A percentile compares a stretch with the other conserved stretches of the same genome.
phyloP scores from a whole-genome alignment of 1,140 invertebrate genomes.

The Pissodes strobi region DNA sequence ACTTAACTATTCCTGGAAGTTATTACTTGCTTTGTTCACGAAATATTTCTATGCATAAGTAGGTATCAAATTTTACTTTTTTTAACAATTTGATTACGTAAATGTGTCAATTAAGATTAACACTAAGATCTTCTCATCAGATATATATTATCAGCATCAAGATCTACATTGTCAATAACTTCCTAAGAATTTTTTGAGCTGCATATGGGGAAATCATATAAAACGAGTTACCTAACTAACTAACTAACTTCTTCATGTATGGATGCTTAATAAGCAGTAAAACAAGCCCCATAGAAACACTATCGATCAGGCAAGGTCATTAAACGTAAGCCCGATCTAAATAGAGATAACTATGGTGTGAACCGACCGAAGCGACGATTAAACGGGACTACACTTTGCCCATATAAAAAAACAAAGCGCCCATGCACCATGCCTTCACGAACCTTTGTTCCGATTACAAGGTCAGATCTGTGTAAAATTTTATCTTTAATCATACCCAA shows the following conservation, averaged over 20 bases:
- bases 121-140: too few species aligned
- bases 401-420: background rate
- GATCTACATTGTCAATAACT: too few species aligned
- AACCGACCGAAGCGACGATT: conserved; percentile 1
- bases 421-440: background rate
- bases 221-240: too few species aligned
- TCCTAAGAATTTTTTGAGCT: too few species aligned
- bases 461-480: conserved; percentile 4
- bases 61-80: too few species aligned
- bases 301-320: conserved; percentile 19
- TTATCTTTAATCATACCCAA: background rate
- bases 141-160: too few species aligned
- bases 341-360: conserved; percentile 15
- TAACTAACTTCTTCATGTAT: background rate
- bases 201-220: too few species aligned
- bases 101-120: too few species aligned
- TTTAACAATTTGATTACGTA: too few species aligned
- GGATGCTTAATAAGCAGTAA: background rate
- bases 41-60: too few species aligned
- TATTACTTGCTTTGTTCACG: too few species aligned
- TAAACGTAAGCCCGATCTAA: conserved; percentile 13
- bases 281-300: conserved; percentile 5
- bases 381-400: background rate
- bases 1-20: too few species aligned
- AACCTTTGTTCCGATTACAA: conserved; percentile 9